Percentiles rank a stretch among this genome's conserved stretches.
phyloP scores from a whole-genome alignment of 2,113 vertebrate genomes.

The Lucifuga dentata region DNA sequence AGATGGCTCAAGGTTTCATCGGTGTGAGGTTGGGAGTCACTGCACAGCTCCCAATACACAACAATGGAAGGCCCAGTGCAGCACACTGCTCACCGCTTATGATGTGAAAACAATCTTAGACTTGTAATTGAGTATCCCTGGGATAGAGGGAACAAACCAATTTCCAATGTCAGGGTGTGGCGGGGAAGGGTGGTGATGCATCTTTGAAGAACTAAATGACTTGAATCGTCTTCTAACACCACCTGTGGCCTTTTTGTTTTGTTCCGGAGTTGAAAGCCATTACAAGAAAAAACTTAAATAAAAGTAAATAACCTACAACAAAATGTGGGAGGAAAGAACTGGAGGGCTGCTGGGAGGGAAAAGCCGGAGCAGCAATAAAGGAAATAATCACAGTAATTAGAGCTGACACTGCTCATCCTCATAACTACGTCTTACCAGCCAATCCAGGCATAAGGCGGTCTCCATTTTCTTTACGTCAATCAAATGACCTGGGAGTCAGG shows the following conservation, averaged over 20 bases:
- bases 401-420: not conserved
- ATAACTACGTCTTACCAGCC: slow-evolving; percentile 1
- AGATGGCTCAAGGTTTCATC: no score
- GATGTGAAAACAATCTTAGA: no score
- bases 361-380: not conserved
- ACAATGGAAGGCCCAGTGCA: no score
- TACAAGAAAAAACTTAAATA: not conserved
- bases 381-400: not conserved
- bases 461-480: slow-evolving; percentile 16
- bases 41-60: no score
- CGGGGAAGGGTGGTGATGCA: no score
- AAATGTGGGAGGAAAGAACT: slow-evolving; percentile 10
- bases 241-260: not conserved
- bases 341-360: slow-evolving; percentile 2
- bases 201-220: no score
- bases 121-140: no score
- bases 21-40: no score
- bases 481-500: slow-evolving; percentile 1
- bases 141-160: no score
- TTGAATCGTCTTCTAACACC: no score
- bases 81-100: no score
- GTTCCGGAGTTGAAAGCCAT: slow-evolving; percentile 21
- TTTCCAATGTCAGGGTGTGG: no score
- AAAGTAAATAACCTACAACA: slow-evolving; percentile 4
- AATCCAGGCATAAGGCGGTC: slow-evolving; percentile 3